Conservation (phyloP, 2,113 vertebrate species). For the Neotoma lepida region DNA sequence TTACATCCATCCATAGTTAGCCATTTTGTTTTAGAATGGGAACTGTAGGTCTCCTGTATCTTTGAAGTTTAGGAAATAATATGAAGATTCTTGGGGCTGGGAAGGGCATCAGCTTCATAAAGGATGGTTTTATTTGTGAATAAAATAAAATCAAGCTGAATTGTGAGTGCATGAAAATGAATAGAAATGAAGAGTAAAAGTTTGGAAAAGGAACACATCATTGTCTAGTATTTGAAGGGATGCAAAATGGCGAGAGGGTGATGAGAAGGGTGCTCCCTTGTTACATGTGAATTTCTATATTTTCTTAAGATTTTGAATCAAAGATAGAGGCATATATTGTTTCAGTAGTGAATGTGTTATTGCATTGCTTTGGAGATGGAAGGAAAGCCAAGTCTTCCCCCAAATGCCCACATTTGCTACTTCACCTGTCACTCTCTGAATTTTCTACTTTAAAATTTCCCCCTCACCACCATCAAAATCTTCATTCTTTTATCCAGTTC, state of each 20-base stretch:
- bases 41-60: not conserved
- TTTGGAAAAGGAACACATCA: not conserved
- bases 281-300: not conserved
- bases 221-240: not conserved
- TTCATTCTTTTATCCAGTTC: not conserved
- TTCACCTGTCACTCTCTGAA: constrained; percentile 34
- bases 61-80: constrained; percentile 15
- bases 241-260: not conserved
- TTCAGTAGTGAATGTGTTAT: not conserved
- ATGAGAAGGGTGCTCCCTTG: not conserved
- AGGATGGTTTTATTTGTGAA: not conserved
- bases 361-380: not conserved
- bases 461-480: not conserved
- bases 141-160: not conserved
- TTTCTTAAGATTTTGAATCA: not conserved
- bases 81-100: not conserved
- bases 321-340: not conserved
- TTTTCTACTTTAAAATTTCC: not conserved
- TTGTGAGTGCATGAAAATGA: not conserved
- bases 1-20: not conserved
- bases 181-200: not conserved
- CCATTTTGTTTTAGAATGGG: constrained; percentile 11
- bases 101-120: not conserved
- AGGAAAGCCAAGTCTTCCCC: not conserved
- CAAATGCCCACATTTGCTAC: not conserved